Percentiles rank a stretch among this genome's conserved stretches.
Conservation (phyloP, 2,797 vertebrate species). For the Bothrops alternatus region DNA sequence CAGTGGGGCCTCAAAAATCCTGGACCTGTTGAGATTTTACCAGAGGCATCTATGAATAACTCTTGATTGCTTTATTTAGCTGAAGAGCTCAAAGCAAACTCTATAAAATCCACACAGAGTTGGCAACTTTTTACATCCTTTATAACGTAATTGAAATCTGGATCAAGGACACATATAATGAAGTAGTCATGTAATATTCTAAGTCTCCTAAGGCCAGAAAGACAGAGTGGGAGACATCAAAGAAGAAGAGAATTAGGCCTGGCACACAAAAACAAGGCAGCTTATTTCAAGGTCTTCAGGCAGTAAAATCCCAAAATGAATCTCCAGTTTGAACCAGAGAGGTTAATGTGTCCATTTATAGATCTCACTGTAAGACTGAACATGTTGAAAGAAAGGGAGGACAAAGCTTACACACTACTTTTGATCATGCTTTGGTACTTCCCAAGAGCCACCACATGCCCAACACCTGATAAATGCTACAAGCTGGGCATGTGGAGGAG, state of each 20-base stretch:
- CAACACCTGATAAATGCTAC: slow-evolving; percentile 86
- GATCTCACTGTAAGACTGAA: slow-evolving; percentile 76
- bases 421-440: slow-evolving; percentile 73
- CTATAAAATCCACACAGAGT: rapidly evolving
- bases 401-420: slow-evolving; percentile 70
- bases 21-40: background rate
- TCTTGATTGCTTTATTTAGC: background rate
- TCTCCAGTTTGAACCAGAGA: slow-evolving; percentile 61
- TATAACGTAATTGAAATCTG: rapidly evolving
- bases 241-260: background rate
- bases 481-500: slow-evolving; percentile 67
- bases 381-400: slow-evolving; percentile 74
- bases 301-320: slow-evolving; percentile 43
- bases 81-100: rapidly evolving
- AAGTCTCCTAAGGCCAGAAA: slow-evolving; percentile 47
- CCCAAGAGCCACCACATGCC: slow-evolving; percentile 77
- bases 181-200: rapidly evolving
- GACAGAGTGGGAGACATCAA: slow-evolving; percentile 25
- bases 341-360: slow-evolving; percentile 61
- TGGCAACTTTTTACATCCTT: background rate
- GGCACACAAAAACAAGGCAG: slow-evolving; percentile 38
- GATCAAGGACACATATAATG: background rate
- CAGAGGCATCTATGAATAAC: background rate
- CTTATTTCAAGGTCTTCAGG: slow-evolving; percentile 44
- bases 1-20: background rate